phyloP scores from a whole-genome alignment of 2,113 vertebrate genomes.

The Rhinopomastus cyanomelas region DNA sequence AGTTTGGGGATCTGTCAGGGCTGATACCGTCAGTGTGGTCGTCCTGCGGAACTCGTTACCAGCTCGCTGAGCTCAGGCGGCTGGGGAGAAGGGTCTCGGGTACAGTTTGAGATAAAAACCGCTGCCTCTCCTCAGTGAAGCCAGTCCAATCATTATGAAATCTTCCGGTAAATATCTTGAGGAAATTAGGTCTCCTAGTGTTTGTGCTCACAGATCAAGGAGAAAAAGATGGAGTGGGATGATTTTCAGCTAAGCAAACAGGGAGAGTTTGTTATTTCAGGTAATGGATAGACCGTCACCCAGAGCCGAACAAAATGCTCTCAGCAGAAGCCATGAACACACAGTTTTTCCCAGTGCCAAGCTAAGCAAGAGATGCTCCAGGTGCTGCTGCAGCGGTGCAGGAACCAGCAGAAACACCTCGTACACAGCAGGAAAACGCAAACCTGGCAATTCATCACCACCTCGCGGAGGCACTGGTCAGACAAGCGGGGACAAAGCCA shows the following conservation, averaged over 20 bases:
- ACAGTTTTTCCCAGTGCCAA: neutral
- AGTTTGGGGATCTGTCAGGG: neutral
- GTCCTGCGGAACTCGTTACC: neutral
- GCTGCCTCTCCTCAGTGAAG: constrained; percentile 34
- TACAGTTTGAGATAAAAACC: neutral
- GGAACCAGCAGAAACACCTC: neutral
- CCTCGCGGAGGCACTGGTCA: fast-evolving
- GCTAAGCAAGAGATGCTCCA: neutral
- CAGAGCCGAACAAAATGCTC: neutral
- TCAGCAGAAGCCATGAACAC: neutral
- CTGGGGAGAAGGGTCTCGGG: neutral
- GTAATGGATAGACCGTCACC: neutral
- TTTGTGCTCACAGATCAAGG: neutral
- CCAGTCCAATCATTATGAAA: constrained; percentile 50
- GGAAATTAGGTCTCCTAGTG: constrained; percentile 19
- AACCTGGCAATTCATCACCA: fast-evolving
- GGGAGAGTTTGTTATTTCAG: neutral
- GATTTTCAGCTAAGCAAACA: constrained; percentile 1
- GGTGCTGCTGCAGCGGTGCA: neutral
- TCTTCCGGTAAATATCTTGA: constrained; percentile 41
- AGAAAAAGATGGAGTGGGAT: neutral
- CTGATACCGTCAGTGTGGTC: neutral
- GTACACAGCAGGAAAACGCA: neutral
- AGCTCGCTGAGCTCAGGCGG: neutral
- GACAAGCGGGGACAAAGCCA: neutral